Conservation (phyloP, 2,797 vertebrate species). For the Acestrorhynchus altus region DNA sequence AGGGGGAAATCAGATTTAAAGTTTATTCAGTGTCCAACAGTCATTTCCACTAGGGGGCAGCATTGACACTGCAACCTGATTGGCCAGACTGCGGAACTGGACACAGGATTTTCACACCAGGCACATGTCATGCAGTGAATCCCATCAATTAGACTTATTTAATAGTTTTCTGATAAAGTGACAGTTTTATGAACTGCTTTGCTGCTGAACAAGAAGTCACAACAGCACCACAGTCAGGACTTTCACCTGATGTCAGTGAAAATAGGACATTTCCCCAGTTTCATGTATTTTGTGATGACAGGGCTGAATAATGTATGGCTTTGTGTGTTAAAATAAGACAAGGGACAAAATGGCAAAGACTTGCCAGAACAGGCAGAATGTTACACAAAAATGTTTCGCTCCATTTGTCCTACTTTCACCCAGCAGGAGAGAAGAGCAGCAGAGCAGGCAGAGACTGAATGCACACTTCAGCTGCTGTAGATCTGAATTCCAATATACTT, state of each 20-base stretch:
- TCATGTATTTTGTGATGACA: not conserved
- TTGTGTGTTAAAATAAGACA: not conserved
- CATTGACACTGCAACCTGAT: not conserved
- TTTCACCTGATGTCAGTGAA: not conserved
- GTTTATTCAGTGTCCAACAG: too few relatives aligned
- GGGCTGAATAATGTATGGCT: conserved; percentile 11
- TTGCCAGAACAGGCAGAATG: not conserved
- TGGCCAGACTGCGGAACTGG: not conserved
- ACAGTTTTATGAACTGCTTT: too few relatives aligned
- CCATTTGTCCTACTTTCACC: not conserved
- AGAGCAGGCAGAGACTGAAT: not conserved
- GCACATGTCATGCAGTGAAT: too few relatives aligned
- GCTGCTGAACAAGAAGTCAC: too few relatives aligned
- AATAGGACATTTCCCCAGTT: not conserved
- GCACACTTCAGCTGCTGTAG: not conserved
- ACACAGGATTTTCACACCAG: not conserved
- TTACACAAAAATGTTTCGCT: not conserved
- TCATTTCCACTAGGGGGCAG: not conserved
- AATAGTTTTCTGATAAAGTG: too few relatives aligned
- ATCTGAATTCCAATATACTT: too few relatives aligned
- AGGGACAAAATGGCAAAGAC: not conserved
- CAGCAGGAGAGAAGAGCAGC: not conserved
- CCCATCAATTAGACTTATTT: not conserved
- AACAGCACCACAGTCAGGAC: too few relatives aligned
- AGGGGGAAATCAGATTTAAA: too few relatives aligned